Evolutionary conservation across 2,797 vertebrate genomes (phyloP).

Genomic region (Moxostoma hubbsi): DNA sequence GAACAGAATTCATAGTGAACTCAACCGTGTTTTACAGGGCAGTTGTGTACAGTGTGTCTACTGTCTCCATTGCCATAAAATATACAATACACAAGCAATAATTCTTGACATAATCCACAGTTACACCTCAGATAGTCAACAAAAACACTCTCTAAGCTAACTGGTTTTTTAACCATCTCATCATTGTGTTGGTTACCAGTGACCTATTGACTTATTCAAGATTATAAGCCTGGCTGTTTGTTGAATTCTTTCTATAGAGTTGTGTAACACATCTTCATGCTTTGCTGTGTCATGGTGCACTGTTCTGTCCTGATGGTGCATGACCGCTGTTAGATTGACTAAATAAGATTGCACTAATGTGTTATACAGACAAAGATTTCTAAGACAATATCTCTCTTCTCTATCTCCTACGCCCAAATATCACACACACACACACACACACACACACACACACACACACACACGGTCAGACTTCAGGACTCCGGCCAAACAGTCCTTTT

Average conservation of each 20-base stretch:
- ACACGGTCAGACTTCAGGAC: conserved; percentile 35
- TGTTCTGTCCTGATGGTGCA: conserved; percentile 8
- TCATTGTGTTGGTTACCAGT: background rate
- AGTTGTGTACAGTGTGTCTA: no score
- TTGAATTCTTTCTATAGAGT: background rate
- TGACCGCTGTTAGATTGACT: background rate
- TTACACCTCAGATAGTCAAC: background rate
- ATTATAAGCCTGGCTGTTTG: background rate
- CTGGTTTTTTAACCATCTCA: background rate
- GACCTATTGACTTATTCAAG: background rate
- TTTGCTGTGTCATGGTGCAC: conserved; percentile 14
- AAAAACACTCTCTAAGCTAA: background rate
- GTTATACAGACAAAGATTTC: conserved; percentile 42
- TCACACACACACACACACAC: conserved; percentile 23
- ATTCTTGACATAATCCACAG: background rate
- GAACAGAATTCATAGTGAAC: background rate
- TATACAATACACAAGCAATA: background rate
- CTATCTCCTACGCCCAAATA: conserved; percentile 28
- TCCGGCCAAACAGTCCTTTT: conserved; percentile 47
- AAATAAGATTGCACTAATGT: conserved; percentile 17
- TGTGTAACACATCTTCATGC: background rate
- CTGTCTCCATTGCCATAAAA: no score
- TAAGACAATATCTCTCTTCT: conserved; percentile 28
- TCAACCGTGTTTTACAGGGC: background rate
- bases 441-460: conserved; percentile 43